Evolutionary conservation across 2,113 vertebrate genomes (phyloP).

Genomic region (Brienomyrus longianalis): DNA sequence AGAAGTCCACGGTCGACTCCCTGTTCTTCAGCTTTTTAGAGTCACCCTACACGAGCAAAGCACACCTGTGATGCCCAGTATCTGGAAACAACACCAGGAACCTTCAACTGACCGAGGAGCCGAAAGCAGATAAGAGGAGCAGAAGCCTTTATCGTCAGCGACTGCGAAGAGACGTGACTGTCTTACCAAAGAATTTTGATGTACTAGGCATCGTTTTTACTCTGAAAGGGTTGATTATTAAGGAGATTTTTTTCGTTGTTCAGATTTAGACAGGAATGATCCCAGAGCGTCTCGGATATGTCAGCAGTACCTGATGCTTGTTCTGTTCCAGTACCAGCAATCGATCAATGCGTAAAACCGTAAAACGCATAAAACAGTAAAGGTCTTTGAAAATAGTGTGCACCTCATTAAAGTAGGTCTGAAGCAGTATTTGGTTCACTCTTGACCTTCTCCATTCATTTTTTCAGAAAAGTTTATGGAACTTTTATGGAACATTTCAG

Average conservation of each 20-base stretch:
- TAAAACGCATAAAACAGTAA: neutral
- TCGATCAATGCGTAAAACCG: neutral
- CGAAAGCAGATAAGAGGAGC: neutral
- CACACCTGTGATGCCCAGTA: constrained; percentile 45
- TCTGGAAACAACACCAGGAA: neutral
- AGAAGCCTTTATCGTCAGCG: neutral
- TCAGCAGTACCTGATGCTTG: neutral
- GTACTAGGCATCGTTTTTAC: neutral
- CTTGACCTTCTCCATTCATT: neutral
- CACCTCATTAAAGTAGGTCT: neutral
- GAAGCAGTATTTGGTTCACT: neutral
- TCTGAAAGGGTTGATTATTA: neutral
- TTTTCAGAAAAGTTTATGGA: neutral
- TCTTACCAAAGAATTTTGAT: neutral
- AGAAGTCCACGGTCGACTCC: constrained; percentile 44
- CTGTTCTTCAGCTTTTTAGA: constrained; percentile 49
- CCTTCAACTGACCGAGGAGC: neutral
- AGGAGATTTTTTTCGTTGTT: neutral
- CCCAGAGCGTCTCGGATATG: neutral
- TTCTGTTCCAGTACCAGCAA: neutral
- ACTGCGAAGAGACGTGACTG: neutral
- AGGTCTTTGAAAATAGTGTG: neutral
- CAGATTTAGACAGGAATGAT: neutral
- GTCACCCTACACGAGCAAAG: constrained; percentile 63
- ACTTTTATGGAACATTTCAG: neutral